Evolutionary conservation across 2,113 vertebrate genomes (phyloP), one percentile per base, ranked within the genome.

Genomic region (Plectropomus leopardus): DNA sequence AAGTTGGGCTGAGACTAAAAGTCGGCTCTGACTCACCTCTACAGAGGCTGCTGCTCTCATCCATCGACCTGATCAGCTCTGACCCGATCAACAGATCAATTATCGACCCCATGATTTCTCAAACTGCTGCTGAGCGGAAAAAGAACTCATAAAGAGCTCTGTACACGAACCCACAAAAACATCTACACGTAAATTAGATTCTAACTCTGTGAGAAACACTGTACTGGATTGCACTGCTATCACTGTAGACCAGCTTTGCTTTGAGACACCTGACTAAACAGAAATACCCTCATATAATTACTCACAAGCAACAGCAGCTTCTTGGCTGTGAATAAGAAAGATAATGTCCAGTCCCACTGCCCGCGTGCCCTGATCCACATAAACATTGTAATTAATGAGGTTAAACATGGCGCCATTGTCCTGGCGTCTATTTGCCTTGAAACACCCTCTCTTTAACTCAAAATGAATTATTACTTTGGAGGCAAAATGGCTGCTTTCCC

Each of bases 331-430:
- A 74, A 82, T 80, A 57, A 65, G 28, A 50, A 70, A 85, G 85
- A 90, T 58, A 74, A 74, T 68, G 63, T 76, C 73, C 73, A 51
- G 58, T 48, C 28, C 54, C n/a, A 54, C 1, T 66, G 24, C 53
- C 64, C 59, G 21, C 60, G 61, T 51, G 72, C 55, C 60, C 67
- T 70, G 74, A 63, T 74, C 50, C 78, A 74, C 63, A 85, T 78
- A 84, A 82, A 89, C 65, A 70, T 73, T 70, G 51, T 76, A 77
- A 86, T 86, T 85, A 76, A 30, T 75, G 67, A 80, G 69, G 68
- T 55, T 65, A 78, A 73, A 89, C 75, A 69, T 23, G 19, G 51
- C 42, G 4, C 32, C 58, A 79, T 86, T 86, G 83, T 87, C 53
- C 74, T 21, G 16, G 64, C 36, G 58, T 67, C 42, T 32, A 67